phyloP scores from a whole-genome alignment of 2,888 invertebrate species.

The Mamestra brassicae region DNA sequence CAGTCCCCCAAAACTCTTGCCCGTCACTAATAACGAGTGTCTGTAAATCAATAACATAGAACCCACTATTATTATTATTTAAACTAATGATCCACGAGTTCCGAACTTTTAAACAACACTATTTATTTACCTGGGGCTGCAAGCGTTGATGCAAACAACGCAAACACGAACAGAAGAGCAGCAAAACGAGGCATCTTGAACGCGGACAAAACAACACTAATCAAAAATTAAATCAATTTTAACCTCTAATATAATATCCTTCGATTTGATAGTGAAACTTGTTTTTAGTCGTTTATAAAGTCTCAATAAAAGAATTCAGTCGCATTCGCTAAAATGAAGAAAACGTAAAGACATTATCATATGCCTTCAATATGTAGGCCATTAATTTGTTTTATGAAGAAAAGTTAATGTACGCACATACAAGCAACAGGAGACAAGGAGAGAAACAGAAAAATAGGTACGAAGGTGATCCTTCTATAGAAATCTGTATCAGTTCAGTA shows the following conservation, averaged over 20 bases:
- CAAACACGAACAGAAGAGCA: conserved; percentile 13
- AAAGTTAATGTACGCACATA: too few species aligned
- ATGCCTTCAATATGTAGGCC: too few species aligned
- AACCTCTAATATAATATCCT: not conserved
- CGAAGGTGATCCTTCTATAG: too few species aligned
- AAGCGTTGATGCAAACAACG: conserved; percentile 5
- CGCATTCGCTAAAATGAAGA: not conserved
- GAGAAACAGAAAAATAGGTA: too few species aligned
- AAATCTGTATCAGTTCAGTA: too few species aligned
- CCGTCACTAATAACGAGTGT: too few species aligned
- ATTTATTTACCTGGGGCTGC: conserved; percentile 23
- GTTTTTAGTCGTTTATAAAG: not conserved
- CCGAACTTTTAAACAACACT: not conserved
- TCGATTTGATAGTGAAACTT: not conserved
- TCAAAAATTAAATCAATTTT: not conserved
- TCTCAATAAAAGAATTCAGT: not conserved
- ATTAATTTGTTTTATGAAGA: too few species aligned
- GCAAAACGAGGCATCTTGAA: conserved; percentile 12
- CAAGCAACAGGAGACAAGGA: too few species aligned
- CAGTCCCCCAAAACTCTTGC: too few species aligned
- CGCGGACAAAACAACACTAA: conserved; percentile 23
- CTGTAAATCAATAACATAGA: not conserved
- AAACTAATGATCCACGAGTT: not conserved
- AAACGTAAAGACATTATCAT: not conserved
- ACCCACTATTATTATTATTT: not conserved